A percentile compares a stretch with the other conserved stretches of the same genome.
phyloP scores from a whole-genome alignment of 2,888 invertebrate genomes.

The Neelides folsomi region DNA sequence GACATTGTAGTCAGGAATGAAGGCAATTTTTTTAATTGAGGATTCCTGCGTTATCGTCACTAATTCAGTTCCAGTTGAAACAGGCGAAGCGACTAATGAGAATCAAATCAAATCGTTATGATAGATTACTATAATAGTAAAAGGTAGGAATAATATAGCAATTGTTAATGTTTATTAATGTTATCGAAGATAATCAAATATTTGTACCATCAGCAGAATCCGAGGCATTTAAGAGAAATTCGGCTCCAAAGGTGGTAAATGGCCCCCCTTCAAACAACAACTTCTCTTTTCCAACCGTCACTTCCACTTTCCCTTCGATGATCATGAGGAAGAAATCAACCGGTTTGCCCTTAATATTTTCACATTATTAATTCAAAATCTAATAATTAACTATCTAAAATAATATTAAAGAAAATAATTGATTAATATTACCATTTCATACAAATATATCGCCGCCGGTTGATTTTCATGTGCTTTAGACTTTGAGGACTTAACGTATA shows the following conservation, averaged over 20 bases:
- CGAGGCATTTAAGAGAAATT: conserved; percentile 37
- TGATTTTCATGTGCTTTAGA: conserved; percentile 12
- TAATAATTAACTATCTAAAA: too few relatives aligned
- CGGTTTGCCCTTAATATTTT: conserved; percentile 44
- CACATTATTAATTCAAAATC: conserved; percentile 7
- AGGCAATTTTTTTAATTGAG: conserved; percentile 48
- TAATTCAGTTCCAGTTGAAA: too few relatives aligned
- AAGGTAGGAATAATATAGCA: too few relatives aligned
- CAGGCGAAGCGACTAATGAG: too few relatives aligned
- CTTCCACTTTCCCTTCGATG: conserved; percentile 86
- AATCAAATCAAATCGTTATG: background rate
- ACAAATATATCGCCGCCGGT: conserved; percentile 12
- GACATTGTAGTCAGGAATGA: conserved; percentile 85
- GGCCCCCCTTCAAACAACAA: conserved; percentile 91
- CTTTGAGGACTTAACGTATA: conserved; percentile 55
- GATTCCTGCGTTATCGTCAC: too few relatives aligned
- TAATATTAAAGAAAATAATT: too few relatives aligned
- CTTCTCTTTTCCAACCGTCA: conserved; percentile 82
- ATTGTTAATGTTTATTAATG: too few relatives aligned
- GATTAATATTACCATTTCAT: conserved; percentile 19
- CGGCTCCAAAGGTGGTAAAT: conserved; percentile 86
- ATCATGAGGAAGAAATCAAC: conserved; percentile 88
- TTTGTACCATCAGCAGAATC: background rate
- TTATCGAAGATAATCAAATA: background rate
- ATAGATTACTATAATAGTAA: too few relatives aligned